Percentiles rank a stretch among this genome's conserved stretches.
phyloP scores from a whole-genome alignment of 2,888 invertebrate species.

The Lapara coniferarum region DNA sequence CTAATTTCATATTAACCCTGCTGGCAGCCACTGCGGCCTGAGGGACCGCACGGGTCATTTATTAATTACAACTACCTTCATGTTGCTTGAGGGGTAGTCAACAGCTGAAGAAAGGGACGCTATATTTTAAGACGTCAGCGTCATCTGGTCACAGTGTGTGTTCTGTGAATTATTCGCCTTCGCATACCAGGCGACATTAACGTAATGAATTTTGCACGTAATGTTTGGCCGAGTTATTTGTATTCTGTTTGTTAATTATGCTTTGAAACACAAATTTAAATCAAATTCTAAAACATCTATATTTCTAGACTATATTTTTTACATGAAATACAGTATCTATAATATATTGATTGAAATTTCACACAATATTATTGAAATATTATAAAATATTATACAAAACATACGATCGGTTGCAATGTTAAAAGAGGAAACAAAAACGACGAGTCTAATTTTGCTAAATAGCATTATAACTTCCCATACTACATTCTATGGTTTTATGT shows the following conservation, averaged over 20 bases:
- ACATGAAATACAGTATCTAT: too few species aligned
- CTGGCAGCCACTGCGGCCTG: slow-evolving; percentile 46
- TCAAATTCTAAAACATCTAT: too few species aligned
- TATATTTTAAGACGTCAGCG: slow-evolving; percentile 79
- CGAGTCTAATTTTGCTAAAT: too few species aligned
- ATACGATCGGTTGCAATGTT: too few species aligned
- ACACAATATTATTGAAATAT: too few species aligned
- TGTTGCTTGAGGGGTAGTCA: slow-evolving; percentile 58
- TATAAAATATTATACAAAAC: too few species aligned
- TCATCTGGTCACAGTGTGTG: slow-evolving; percentile 73
- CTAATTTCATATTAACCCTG: slow-evolving; percentile 64
- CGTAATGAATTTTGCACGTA: slow-evolving; percentile 34
- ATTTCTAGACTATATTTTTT: too few species aligned
- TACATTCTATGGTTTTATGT: not conserved
- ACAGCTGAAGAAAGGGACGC: slow-evolving; percentile 76
- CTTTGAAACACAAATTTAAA: not conserved
- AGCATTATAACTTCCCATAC: too few species aligned
- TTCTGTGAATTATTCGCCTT: slow-evolving; percentile 63
- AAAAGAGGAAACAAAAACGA: too few species aligned
- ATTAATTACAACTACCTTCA: slow-evolving; percentile 78
- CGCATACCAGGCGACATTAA: slow-evolving; percentile 29
- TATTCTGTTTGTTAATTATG: not conserved
- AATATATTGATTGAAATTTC: too few species aligned
- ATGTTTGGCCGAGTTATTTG: not conserved
- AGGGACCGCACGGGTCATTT: slow-evolving; percentile 75